Conservation (phyloP, 2,113 vertebrate genomes). For the Taurulus bubalis region DNA sequence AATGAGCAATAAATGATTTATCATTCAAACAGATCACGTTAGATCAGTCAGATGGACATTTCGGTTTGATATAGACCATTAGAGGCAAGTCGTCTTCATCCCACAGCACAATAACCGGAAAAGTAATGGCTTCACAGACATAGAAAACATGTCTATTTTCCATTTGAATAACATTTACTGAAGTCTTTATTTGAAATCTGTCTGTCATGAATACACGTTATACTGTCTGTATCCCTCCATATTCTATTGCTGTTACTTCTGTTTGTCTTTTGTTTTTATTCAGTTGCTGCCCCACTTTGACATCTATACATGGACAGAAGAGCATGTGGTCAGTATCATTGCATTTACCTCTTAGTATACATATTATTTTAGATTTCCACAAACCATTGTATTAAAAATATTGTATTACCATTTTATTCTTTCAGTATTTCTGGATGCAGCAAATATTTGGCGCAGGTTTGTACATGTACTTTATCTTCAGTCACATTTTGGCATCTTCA, state of each 20-base stretch:
- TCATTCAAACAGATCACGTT: slow-evolving; percentile 64
- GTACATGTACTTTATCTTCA: slow-evolving; percentile 46
- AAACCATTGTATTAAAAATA: neutral
- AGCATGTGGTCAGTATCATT: slow-evolving; percentile 92
- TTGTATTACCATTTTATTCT: slow-evolving; percentile 16
- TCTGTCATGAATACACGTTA: slow-evolving; percentile 22
- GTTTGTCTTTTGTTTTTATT: slow-evolving; percentile 77
- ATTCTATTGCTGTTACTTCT: slow-evolving; percentile 21
- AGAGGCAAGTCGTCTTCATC: slow-evolving; percentile 55
- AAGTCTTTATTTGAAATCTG: slow-evolving; percentile 40
- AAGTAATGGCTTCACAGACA: slow-evolving; percentile 46
- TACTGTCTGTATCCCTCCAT: slow-evolving; percentile 8
- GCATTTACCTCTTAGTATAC: neutral
- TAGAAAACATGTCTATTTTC: slow-evolving; percentile 50
- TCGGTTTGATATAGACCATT: slow-evolving; percentile 63
- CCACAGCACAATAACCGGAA: slow-evolving; percentile 59
- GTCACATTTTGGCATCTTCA: neutral
- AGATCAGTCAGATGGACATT: slow-evolving; percentile 72
- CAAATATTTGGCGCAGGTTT: slow-evolving; percentile 94
- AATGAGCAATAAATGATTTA: slow-evolving; percentile 74
- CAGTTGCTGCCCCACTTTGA: slow-evolving; percentile 97
- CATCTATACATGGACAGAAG: slow-evolving; percentile 95
- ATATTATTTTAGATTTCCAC: slow-evolving; percentile 6
- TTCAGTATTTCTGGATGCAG: slow-evolving; percentile 95
- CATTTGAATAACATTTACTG: slow-evolving; percentile 65